Evolutionary conservation across 2,888 invertebrate genomes (phyloP).

Genomic region (Kryphioiulus occultus): DNA sequence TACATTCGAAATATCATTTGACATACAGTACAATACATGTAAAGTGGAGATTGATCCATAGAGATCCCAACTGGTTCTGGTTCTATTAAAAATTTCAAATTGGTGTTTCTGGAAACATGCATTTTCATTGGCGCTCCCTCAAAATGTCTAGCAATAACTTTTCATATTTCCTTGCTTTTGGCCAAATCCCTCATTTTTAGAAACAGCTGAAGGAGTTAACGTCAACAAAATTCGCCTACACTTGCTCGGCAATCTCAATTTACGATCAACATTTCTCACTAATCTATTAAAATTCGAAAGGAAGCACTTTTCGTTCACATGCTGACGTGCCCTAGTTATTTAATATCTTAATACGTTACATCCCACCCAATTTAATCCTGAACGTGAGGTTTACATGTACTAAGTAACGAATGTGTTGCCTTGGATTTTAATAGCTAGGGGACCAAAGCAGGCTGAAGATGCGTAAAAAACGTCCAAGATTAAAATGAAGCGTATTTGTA

Average conservation of each 20-base stretch:
- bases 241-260: background rate
- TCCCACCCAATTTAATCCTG: background rate
- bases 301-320: background rate
- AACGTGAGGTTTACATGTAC: background rate
- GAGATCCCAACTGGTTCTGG: too few relatives aligned
- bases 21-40: too few relatives aligned
- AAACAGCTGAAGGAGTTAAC: too few relatives aligned
- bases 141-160: too few relatives aligned
- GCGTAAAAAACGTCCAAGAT: background rate
- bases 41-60: too few relatives aligned
- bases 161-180: too few relatives aligned
- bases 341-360: conserved; percentile 8
- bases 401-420: background rate
- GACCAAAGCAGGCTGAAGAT: background rate
- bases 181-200: too few relatives aligned
- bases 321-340: conserved; percentile 29
- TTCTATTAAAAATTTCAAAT: too few relatives aligned
- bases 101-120: too few relatives aligned
- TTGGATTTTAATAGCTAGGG: conserved; percentile 14
- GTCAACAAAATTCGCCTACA: background rate
- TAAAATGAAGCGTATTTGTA: background rate
- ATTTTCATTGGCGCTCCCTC: too few relatives aligned
- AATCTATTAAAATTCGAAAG: background rate
- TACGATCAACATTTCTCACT: background rate
- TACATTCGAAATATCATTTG: too few relatives aligned